phyloP scores from a whole-genome alignment of 2,797 vertebrate species.

The Rhadinocentrus ornatus region DNA sequence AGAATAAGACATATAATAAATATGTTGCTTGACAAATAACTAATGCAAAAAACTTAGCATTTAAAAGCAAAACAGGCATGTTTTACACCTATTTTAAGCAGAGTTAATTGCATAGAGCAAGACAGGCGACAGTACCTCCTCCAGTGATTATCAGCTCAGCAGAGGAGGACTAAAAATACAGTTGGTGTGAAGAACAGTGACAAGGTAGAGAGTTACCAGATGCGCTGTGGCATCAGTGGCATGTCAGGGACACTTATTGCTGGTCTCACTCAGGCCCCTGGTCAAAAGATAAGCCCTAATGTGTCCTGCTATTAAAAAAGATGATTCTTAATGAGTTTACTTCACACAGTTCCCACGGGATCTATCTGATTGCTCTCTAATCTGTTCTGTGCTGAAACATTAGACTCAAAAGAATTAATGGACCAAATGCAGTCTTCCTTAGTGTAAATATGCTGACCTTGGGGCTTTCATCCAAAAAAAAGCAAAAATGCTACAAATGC shows the following conservation, averaged over 20 bases:
- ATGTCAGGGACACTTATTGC: slow-evolving; percentile 69
- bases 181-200: slow-evolving; percentile 68
- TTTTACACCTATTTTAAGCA: slow-evolving; percentile 42
- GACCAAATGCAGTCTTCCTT: neutral
- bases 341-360: slow-evolving; percentile 15
- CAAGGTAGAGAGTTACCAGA: slow-evolving; percentile 77
- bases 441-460: neutral
- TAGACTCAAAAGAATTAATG: neutral
- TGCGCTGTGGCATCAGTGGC: slow-evolving; percentile 59
- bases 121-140: slow-evolving; percentile 61
- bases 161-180: slow-evolving; percentile 84
- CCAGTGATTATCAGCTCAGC: slow-evolving; percentile 69
- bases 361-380: slow-evolving; percentile 8
- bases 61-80: slow-evolving; percentile 13
- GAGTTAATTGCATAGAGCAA: slow-evolving; percentile 42
- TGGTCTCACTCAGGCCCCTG: slow-evolving; percentile 31
- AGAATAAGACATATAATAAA: neutral
- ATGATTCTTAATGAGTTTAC: slow-evolving; percentile 26
- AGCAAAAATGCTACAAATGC: too few species aligned
- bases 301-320: slow-evolving; percentile 40
- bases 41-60: slow-evolving; percentile 3
- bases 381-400: neutral
- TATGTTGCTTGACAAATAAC: neutral
- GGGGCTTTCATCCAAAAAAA: neutral
- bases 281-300: slow-evolving; percentile 66